These are phyloP conservation scores for Harpagifer antarcticus DNA, from an alignment of 2,797 vertebrate species.

Conservation along the genomic window DNA sequence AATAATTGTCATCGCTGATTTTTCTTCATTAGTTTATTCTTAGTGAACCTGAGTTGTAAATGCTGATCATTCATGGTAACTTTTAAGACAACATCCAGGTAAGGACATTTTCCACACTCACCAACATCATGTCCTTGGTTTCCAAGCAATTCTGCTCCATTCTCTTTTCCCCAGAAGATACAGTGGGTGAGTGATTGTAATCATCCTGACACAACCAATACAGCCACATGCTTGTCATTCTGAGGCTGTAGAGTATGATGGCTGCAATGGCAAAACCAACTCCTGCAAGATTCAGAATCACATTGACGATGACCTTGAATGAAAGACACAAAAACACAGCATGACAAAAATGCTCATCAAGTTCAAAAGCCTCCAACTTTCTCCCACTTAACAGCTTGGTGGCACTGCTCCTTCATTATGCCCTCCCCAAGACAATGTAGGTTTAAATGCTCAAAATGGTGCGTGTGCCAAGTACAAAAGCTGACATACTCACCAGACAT, in stretches of 20 bases:
- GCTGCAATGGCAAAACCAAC: constrained; percentile 62
- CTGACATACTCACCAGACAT: constrained; percentile 77
- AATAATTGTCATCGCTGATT: not conserved
- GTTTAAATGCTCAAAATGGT: not conserved
- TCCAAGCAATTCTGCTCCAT: constrained; percentile 13
- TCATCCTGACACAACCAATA: constrained; percentile 3
- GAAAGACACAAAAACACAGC: not conserved
- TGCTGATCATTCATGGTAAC: not conserved
- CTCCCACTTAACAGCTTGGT: not conserved
- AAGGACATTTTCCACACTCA: constrained; percentile 25
- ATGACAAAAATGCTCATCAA: not conserved
- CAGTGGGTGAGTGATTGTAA: fast-evolving
- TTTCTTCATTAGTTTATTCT: not conserved
- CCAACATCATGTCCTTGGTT: fast-evolving
- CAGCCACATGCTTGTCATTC: fast-evolving
- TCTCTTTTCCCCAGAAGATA: fast-evolving
- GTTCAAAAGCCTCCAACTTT: not conserved
- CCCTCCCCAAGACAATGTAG: not conserved
- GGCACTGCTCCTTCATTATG: not conserved
- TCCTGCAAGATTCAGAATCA: constrained; percentile 66
- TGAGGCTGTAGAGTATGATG: constrained; percentile 64
- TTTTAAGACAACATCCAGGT: too few relatives aligned
- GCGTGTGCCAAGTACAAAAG: not conserved
- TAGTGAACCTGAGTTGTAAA: not conserved
- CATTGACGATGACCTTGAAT: constrained; percentile 66